Evolutionary conservation across 2,113 vertebrate species (phyloP).

Genomic region (Oreochromis niloticus): DNA sequence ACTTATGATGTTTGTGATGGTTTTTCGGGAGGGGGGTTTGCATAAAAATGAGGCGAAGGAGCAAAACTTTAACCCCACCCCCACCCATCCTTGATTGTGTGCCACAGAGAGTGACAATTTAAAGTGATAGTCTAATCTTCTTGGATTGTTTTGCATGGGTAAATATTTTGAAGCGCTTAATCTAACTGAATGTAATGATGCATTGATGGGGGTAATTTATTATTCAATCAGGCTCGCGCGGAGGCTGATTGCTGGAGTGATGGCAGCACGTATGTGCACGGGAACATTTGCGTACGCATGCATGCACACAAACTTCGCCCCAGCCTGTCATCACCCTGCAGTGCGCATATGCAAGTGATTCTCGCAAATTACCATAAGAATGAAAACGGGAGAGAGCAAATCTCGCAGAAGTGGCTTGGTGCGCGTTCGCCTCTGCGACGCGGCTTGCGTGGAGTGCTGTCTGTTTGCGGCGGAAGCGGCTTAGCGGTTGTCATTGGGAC

Average conservation of each 20-base stretch:
- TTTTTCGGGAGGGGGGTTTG: fast-evolving
- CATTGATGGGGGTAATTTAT: constrained; percentile 78
- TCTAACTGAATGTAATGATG: constrained; percentile 77
- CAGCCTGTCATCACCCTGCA: constrained; percentile 16
- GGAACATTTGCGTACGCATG: background rate
- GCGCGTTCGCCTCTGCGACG: background rate
- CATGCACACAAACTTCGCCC: background rate
- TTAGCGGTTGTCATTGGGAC: constrained; percentile 33
- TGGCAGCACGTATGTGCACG: constrained; percentile 39
- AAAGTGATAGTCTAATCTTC: constrained; percentile 72
- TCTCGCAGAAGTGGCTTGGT: constrained; percentile 10
- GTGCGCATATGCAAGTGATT: constrained; percentile 42
- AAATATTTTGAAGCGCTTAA: constrained; percentile 79
- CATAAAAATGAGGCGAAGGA: constrained; percentile 20
- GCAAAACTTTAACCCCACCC: constrained; percentile 7
- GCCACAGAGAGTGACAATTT: constrained; percentile 54
- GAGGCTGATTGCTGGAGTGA: constrained; percentile 72
- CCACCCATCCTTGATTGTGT: constrained; percentile 49
- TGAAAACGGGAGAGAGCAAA: constrained; percentile 53
- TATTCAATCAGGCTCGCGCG: constrained; percentile 72
- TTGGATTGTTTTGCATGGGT: constrained; percentile 77
- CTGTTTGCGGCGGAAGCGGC: constrained; percentile 16
- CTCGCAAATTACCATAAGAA: constrained; percentile 68
- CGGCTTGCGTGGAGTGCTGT: constrained; percentile 24
- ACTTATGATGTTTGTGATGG: constrained; percentile 14